These are phyloP conservation scores for Mallotus villosus DNA, from an alignment of 2,797 vertebrate genomes.

Conservation along the genomic window DNA sequence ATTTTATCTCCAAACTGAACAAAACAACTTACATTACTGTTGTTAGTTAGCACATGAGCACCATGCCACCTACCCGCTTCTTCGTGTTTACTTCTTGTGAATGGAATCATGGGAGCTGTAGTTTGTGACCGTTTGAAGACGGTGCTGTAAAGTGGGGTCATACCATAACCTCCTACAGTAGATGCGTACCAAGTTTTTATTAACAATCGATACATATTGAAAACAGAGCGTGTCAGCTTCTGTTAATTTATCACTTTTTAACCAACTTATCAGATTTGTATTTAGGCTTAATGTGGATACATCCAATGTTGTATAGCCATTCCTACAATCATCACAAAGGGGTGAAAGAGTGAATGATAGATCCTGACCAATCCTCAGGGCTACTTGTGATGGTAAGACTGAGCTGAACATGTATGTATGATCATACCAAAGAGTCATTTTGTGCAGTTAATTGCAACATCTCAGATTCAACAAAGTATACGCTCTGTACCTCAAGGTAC, in stretches of 20 bases:
- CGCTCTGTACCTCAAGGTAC: too few relatives aligned
- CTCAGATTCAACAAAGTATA: too few relatives aligned
- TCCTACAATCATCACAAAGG: too few relatives aligned
- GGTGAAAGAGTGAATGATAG: too few relatives aligned
- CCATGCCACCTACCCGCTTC: conserved; percentile 33
- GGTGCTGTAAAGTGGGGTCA: background rate
- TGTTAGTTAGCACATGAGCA: conserved; percentile 6
- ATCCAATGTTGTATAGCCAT: too few relatives aligned
- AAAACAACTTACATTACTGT: background rate
- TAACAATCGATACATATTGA: background rate
- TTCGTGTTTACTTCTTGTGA: background rate
- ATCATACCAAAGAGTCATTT: too few relatives aligned
- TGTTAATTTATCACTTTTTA: background rate
- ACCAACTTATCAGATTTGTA: too few relatives aligned
- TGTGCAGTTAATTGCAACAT: too few relatives aligned
- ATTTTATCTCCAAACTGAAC: background rate
- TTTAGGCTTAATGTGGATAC: background rate
- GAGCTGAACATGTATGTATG: too few relatives aligned
- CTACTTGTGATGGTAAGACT: too few relatives aligned
- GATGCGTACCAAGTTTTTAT: conserved; percentile 3
- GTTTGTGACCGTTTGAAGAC: conserved; percentile 19
- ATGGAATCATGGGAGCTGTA: conserved; percentile 47
- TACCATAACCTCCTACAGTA: background rate
- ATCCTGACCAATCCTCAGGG: too few relatives aligned
- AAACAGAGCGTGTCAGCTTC: background rate